A percentile compares a stretch with the other conserved stretches of the same genome.
Evolutionary conservation across 2,888 invertebrate genomes (phyloP).

Genomic region (Rotaria magnacalcarata): DNA sequence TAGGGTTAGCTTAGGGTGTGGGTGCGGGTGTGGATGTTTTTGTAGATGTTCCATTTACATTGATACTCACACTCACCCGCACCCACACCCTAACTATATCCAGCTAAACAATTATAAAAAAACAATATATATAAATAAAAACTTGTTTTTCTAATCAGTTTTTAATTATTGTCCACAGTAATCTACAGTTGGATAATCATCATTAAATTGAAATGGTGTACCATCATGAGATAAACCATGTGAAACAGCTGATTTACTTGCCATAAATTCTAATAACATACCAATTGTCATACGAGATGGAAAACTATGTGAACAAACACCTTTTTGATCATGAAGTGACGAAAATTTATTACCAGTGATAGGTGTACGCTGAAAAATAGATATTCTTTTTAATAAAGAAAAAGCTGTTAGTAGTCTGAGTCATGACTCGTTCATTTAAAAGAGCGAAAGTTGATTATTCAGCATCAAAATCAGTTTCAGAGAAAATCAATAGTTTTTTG

Average conservation of each 20-base stretch:
- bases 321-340: slow-evolving; percentile 95
- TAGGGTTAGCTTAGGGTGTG: neutral
- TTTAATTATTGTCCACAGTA: slow-evolving; percentile 84
- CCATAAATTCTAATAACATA: slow-evolving; percentile 88
- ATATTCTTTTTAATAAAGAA: no score
- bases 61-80: no score
- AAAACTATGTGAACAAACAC: slow-evolving; percentile 90
- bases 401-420: no score
- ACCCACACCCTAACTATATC: slow-evolving; percentile 72
- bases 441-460: no score
- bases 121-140: slow-evolving; percentile 54
- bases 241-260: slow-evolving; percentile 84
- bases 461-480: no score
- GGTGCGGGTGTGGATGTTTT: no score
- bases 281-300: slow-evolving; percentile 98
- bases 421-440: no score
- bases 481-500: no score
- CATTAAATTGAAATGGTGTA: slow-evolving; percentile 87
- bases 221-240: slow-evolving; percentile 70
- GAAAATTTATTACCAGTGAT: slow-evolving; percentile 97
- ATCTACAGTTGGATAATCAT: slow-evolving; percentile 78
- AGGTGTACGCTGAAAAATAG: slow-evolving; percentile 73
- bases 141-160: slow-evolving; percentile 54
- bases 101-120: slow-evolving; percentile 63
- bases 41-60: no score